phyloP scores from a whole-genome alignment of 2,113 vertebrate species.

The Meriones unguiculatus region DNA sequence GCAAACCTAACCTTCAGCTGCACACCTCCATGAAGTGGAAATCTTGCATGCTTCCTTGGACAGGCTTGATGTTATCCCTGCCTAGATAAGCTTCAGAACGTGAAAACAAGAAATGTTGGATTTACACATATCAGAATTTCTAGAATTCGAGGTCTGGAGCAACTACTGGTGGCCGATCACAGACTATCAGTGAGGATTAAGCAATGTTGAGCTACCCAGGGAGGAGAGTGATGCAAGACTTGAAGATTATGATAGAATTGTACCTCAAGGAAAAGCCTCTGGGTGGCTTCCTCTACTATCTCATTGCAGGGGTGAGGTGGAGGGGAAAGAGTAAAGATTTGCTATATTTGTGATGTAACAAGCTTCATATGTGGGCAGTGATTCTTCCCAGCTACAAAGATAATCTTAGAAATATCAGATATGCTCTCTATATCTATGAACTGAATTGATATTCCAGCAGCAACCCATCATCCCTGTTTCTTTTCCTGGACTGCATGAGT shows the following conservation, averaged over 20 bases:
- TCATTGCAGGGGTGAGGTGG: background rate
- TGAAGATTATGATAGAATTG: background rate
- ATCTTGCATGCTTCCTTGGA: too few relatives aligned
- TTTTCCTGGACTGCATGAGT: background rate
- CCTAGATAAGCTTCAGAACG: background rate
- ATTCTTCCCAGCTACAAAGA: accelerated
- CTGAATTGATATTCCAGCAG: background rate
- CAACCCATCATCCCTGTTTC: background rate
- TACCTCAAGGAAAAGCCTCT: accelerated
- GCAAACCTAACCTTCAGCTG: too few relatives aligned
- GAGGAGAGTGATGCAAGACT: background rate
- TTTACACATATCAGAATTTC: background rate
- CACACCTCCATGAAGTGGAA: background rate
- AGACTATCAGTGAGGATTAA: background rate
- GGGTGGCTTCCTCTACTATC: background rate
- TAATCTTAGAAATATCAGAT: background rate
- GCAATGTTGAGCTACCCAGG: background rate
- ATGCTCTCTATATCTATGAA: background rate
- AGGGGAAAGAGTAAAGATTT: background rate
- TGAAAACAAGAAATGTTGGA: background rate
- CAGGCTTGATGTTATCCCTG: background rate
- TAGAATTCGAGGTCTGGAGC: background rate
- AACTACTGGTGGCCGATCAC: accelerated
- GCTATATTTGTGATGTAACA: background rate
- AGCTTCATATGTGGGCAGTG: background rate